phyloP scores from a whole-genome alignment of 1,140 invertebrate genomes.

The Drosophila pruinosa region DNA sequence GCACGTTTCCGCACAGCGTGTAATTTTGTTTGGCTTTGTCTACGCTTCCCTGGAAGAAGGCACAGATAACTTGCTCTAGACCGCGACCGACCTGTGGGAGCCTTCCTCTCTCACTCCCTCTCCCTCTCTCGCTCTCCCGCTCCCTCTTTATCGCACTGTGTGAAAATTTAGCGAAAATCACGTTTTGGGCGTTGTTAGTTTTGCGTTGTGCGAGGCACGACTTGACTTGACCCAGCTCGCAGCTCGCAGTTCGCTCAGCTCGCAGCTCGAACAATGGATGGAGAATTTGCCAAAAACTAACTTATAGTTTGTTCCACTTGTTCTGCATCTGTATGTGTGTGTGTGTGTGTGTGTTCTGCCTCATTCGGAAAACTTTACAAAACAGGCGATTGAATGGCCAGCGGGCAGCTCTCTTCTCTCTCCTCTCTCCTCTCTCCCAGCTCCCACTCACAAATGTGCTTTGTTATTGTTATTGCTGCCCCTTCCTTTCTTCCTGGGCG shows the following conservation, averaged over 20 bases:
- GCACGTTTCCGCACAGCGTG: conserved; percentile 73
- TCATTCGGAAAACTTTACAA: conserved; percentile 23
- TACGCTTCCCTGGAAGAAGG: not conserved
- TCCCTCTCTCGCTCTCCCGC: not conserved
- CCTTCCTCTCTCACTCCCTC: not conserved
- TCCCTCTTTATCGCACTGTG: not conserved
- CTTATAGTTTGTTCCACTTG: conserved; percentile 47
- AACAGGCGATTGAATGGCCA: conserved; percentile 11
- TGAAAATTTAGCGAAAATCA: conserved; percentile 49
- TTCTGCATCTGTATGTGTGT: conserved; percentile 16
- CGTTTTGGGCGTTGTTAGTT: conserved; percentile 51
- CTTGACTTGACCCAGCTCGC: conserved; percentile 21
- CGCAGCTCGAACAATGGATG: conserved; percentile 23
- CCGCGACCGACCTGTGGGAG: conserved; percentile 36
- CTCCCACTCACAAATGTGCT: not conserved
- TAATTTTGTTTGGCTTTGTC: conserved; percentile 73
- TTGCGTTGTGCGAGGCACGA: conserved; percentile 24
- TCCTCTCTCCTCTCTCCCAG: not conserved
- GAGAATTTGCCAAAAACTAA: conserved; percentile 39
- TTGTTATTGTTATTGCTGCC: not conserved
- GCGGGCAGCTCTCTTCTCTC: not conserved
- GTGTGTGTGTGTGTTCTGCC: conserved; percentile 7
- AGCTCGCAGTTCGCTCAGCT: not conserved
- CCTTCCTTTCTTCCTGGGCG: not conserved
- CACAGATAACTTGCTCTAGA: conserved; percentile 1